phyloP scores from a whole-genome alignment of 2,113 vertebrate genomes.

The Rhinogobius similis region DNA sequence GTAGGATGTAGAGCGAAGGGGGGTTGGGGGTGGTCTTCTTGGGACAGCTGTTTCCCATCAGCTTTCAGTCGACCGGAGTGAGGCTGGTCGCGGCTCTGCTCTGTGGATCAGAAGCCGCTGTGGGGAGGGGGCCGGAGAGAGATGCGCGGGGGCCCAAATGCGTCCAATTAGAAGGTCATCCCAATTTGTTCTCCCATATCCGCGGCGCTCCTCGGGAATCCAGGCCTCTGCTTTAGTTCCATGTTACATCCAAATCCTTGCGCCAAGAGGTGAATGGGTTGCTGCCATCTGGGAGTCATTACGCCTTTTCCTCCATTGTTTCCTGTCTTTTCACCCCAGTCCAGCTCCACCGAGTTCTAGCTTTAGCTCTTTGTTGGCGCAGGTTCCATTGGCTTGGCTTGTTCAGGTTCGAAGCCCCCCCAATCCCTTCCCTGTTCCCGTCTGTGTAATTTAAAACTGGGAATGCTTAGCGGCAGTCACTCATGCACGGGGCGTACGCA shows the following conservation, averaged over 20 bases:
- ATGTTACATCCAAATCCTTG: conserved; percentile 39
- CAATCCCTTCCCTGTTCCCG: conserved; percentile 8
- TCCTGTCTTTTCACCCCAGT: conserved; percentile 68
- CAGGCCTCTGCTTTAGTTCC: conserved; percentile 14
- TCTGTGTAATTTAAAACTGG: conserved; percentile 68
- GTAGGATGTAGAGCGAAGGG: conserved; percentile 2
- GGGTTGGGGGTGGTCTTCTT: conserved; percentile 19
- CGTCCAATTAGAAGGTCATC: conserved; percentile 73
- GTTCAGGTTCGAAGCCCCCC: conserved; percentile 50
- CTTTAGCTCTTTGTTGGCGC: conserved; percentile 49
- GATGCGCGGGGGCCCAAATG: conserved; percentile 48
- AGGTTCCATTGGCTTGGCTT: conserved; percentile 46
- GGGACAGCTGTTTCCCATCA: conserved; percentile 79
- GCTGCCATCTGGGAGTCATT: conserved; percentile 77
- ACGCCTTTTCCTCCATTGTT: conserved; percentile 74
- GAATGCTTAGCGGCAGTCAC: conserved; percentile 67
- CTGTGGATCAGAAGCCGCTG: conserved; percentile 50
- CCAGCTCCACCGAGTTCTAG: conserved; percentile 40
- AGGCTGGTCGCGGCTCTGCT: conserved; percentile 42
- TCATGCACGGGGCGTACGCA: conserved; percentile 57
- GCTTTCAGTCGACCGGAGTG: conserved; percentile 61
- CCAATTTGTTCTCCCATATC: conserved; percentile 72
- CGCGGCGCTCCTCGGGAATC: conserved; percentile 46
- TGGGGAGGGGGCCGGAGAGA: conserved; percentile 42
- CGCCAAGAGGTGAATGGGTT: conserved; percentile 57